Percentiles rank a stretch among this genome's conserved stretches.
Evolutionary conservation across 92 coral and sea anemone species (phyloP).

Genomic region (Blastomussa wellsi): DNA sequence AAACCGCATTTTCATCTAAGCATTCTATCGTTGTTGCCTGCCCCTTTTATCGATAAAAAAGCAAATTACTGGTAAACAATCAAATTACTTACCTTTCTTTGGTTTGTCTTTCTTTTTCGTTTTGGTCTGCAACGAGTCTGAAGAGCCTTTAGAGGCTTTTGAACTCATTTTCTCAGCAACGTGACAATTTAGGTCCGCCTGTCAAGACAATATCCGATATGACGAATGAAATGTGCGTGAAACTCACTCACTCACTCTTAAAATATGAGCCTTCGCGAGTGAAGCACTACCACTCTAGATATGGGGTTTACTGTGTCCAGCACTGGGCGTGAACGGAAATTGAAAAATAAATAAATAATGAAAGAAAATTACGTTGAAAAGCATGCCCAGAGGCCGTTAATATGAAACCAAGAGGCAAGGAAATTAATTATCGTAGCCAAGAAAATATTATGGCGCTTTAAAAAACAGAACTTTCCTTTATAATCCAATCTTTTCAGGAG

Average conservation of each 20-base stretch:
- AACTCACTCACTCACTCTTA: background rate
- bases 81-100: constrained; percentile 16
- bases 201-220: background rate
- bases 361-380: background rate
- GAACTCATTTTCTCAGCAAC: constrained; percentile 21
- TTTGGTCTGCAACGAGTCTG: constrained; percentile 11
- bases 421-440: background rate
- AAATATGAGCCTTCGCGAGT: background rate
- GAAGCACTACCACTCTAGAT: background rate
- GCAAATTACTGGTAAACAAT: background rate
- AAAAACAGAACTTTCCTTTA: background rate
- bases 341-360: background rate
- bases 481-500: background rate
- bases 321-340: background rate
- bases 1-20: background rate
- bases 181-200: background rate
- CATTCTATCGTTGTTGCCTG: background rate
- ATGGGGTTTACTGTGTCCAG: background rate
- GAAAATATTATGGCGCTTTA: background rate
- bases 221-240: background rate
- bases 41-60: too few relatives aligned
- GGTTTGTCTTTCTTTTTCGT: constrained; percentile 33
- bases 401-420: background rate
- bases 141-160: constrained; percentile 11
- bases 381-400: too few relatives aligned